Base-by-base conservation (phyloP, 2,888 invertebrate genomes). In the Spisula subtruncata region DNA sequence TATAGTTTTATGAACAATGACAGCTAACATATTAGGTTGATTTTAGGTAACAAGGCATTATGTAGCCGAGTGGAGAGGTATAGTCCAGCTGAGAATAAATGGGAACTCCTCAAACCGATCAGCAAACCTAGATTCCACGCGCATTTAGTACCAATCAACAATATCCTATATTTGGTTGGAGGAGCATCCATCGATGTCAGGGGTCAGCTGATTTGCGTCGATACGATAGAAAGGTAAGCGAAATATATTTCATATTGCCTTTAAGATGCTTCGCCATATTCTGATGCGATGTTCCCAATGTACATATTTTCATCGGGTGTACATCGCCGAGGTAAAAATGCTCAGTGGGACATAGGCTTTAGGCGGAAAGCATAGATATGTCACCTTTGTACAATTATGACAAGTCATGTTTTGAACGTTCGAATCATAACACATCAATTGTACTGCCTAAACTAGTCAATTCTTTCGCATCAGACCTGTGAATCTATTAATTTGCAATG, bases 11-110 rank as follows among this genome's bases (percentile, higher is more conserved):
- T n/a, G n/a, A n/a, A n/a, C n/a, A n/a, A n/a, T n/a, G n/a, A n/a
- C n/a, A n/a, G n/a, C 41, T 41, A 41, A 41, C 41, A 5, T 0
- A 79, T 79, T 32, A 32, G n/a, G 4, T 48, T 46, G 48, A 56
- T 83, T 89, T n/a, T 86, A 95, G 95, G 94, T 12, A 89, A 91
- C 29, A 92, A 92, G 71, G 86, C 92, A 29, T 92, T 95, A 25
- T 94, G 94, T 0, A 94, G 94, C 60, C 84, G 92, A 35, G 94
- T 94, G 2, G 95, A 95, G 83, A 87, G 95, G 29, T 95, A 94
- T 91, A 93, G 91, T 82, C 94, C 94, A 0, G 41, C 87, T n/a
- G 92, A 93, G 16, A 93, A 95, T 89, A 93, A 88, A 87, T 95
- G 95, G 95, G 94, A 95, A 32, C 54, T 85, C 1, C 89, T 94